Conservation (phyloP, 2,797 vertebrate genomes). For the Psittacula echo region DNA sequence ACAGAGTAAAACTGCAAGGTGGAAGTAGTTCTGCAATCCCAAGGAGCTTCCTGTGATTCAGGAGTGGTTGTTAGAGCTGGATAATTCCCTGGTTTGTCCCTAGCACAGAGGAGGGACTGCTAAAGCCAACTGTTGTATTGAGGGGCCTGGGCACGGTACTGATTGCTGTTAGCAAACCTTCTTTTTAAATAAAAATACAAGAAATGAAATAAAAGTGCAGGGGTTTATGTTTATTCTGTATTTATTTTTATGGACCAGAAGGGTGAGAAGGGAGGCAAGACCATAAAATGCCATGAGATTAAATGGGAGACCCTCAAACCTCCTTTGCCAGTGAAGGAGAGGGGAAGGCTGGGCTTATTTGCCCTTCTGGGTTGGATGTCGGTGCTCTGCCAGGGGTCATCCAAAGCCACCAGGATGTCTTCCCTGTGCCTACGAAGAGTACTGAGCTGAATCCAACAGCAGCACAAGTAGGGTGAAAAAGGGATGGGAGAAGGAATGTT, state of each 20-base stretch:
- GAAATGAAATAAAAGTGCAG: background rate
- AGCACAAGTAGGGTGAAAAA: background rate
- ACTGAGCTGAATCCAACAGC: background rate
- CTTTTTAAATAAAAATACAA: constrained; percentile 67
- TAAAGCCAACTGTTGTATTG: background rate
- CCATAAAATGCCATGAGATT: background rate
- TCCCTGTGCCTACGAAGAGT: background rate
- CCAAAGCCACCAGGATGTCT: background rate
- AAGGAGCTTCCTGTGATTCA: background rate
- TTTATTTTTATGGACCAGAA: background rate
- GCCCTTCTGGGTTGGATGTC: background rate
- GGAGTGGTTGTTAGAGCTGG: background rate
- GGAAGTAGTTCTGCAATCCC: background rate
- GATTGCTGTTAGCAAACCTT: constrained; percentile 32
- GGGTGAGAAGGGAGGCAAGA: background rate
- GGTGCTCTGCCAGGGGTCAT: background rate
- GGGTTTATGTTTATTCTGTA: background rate
- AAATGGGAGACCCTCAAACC: background rate
- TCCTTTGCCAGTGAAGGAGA: background rate
- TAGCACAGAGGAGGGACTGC: background rate
- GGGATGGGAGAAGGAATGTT: background rate
- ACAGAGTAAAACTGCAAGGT: background rate
- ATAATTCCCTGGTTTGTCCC: constrained; percentile 6
- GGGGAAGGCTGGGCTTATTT: background rate
- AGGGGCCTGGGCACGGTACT: background rate